Conservation (phyloP, 2,888 invertebrate genomes). For the Argynnis bischoffii region DNA sequence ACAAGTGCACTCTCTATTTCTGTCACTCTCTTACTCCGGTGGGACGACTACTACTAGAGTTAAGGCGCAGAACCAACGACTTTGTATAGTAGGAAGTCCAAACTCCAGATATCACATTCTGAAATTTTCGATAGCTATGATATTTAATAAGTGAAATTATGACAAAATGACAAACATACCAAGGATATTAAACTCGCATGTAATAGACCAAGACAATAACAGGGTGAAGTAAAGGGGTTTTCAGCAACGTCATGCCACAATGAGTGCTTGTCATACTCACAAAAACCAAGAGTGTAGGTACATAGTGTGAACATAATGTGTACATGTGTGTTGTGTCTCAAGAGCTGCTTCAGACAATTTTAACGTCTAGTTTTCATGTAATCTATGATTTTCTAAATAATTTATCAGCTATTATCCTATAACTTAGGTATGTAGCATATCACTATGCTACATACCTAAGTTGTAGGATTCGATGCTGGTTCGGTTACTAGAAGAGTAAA, state of each 20-base stretch:
- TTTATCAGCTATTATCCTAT: no score
- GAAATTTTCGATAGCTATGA: no score
- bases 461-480: no score
- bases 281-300: constrained; percentile 11
- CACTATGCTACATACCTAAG: no score
- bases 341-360: constrained; percentile 8
- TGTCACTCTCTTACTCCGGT: no score
- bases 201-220: constrained; percentile 16
- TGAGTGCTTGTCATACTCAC: constrained; percentile 18
- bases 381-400: constrained; percentile 1
- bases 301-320: constrained; percentile 15
- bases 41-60: no score
- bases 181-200: constrained; percentile 1
- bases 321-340: constrained; percentile 18
- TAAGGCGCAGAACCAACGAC: no score
- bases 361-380: not conserved
- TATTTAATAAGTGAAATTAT: not conserved
- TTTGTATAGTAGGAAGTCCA: no score
- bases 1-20: no score
- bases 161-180: not conserved
- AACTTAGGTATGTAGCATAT: no score
- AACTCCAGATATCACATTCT: no score
- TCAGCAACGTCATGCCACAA: constrained; percentile 16
- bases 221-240: constrained; percentile 6
- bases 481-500: no score